Base-by-base conservation (phyloP, 2,888 invertebrate species). In the Reticulitermes lucifugus region DNA sequence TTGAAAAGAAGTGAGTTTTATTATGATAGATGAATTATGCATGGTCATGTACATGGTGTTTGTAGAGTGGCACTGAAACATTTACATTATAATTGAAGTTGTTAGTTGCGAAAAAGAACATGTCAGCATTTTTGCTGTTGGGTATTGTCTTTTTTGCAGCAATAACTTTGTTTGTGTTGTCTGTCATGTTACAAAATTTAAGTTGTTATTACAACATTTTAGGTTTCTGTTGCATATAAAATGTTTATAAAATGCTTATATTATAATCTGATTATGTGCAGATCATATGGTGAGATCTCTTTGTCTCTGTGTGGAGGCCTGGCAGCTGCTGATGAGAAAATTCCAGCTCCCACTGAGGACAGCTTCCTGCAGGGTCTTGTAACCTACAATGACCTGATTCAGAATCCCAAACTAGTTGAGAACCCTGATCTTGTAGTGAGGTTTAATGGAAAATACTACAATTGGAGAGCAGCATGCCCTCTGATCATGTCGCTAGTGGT, bases 401-500 rank as follows among this genome's bases (percentile, higher is more conserved):
- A 91, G 83, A 96, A 96, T 91, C 96, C 97, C 83, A 93, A 93
- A 87, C 90, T 97, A 88, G 93, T 97, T 87, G 94, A 95, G 88
- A 95, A 95, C 89, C 96, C 97, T 73, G 95, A 96, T 89, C 93
- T 98, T 89, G 95, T 98, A 87, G 95, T 98, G 88, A 94, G 96
- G 89, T 94, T 98, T 87, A 95, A 95, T 89, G 96, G 96, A 89
- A 97, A 98, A 92, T 96, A 95, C 91, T 96, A 97, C 92, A 96
- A 96, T 89, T 98, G 98, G 98, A 93, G 95, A 88, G 95, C 96
- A 88, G 99, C 98, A 88, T 96, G 96, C 86, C 97, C 98, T 75
- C 94, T 98, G 89, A 94, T 99, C 89, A 94, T 98, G 89, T 96
- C 97, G 88, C 93, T 96, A 88, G 94, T 97, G 87, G 95, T 96